Evolutionary conservation across 64 coral and sea anemone species (phyloP), one percentile per base, ranked within the genome.

Genomic region (Dendrophyllia cribrosa): DNA sequence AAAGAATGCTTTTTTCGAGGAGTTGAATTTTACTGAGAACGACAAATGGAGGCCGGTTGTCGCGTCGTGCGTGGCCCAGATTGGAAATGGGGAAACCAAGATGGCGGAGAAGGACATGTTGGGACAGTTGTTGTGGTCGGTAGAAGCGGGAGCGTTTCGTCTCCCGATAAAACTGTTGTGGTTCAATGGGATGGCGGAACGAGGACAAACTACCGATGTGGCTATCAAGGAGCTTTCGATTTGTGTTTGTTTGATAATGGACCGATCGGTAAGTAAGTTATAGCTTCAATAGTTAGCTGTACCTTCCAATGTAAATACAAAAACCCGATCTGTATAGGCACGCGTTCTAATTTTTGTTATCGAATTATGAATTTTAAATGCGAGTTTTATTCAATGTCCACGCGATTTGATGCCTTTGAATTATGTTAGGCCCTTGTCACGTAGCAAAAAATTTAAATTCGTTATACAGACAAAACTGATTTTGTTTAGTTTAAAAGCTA

Each of bases 81-180:
- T 77, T 97, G 95, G 95, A 97, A 97, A 55, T 98, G 96, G 96
- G 89, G 77, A 1, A 89, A 98, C 49, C 96, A 98, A 98, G 96
- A 98, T 98, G 96, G 96, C 78, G 89, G 96, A 74, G 96, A 98
- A 73, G 96, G 96, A 60, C 88, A 86, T 78, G 89, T 95, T 43
- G 96, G 96, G 12, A 98, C 96, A 21, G 96, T 98, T 52, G 93
- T 98, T 92, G 86, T 98, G 51, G 92, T 98, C 2, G 96, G 96
- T 0, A 69, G 74, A 78, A 88, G 75, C 14, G 96, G 96, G 0
- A 98, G 96, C 22, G 72, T 79, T 13, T 70, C 96, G 84, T 98
- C 96, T 56, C 96, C 96, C 15, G 96, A 98, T 72, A 98, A 98
- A 69, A 98, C 96, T 89, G 96, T 98, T 17, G 92, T 98, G 21